Conservation (phyloP, 2,113 vertebrate species). For the Pteruthius melanotis region DNA sequence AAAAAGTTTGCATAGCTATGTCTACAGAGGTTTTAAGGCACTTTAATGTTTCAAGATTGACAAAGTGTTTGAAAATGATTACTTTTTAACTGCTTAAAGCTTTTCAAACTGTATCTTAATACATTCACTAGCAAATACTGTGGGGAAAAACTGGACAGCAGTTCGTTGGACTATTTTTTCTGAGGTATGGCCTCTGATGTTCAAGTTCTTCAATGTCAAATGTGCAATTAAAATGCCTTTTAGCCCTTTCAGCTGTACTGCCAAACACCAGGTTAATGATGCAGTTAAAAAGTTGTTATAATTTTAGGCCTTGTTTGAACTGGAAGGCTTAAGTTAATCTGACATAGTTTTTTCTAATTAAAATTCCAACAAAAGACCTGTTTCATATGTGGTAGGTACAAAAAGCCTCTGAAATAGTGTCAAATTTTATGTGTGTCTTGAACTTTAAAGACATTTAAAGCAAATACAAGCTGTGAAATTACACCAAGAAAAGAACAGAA, state of each 20-base stretch:
- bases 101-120: conserved; percentile 65
- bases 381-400: neutral
- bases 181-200: conserved; percentile 32
- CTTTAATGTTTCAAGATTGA: conserved; percentile 77
- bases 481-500: neutral
- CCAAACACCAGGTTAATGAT: neutral
- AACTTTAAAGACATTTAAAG: conserved; percentile 40
- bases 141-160: conserved; percentile 51
- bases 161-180: conserved; percentile 39
- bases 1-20: conserved; percentile 97
- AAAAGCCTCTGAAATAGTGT: conserved; percentile 28
- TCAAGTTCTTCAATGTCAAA: conserved; percentile 56
- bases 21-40: conserved; percentile 96
- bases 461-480: conserved; percentile 45
- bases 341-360: neutral
- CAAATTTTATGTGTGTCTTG: neutral
- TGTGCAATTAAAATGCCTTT: conserved; percentile 40
- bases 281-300: neutral
- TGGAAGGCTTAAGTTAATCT: neutral
- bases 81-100: conserved; percentile 73
- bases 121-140: conserved; percentile 68
- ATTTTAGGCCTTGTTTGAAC: neutral
- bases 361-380: neutral
- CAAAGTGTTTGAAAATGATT: conserved; percentile 63
- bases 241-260: conserved; percentile 52